Evolutionary conservation across 2,113 vertebrate species (phyloP).

Genomic region (Antigone vipio): DNA sequence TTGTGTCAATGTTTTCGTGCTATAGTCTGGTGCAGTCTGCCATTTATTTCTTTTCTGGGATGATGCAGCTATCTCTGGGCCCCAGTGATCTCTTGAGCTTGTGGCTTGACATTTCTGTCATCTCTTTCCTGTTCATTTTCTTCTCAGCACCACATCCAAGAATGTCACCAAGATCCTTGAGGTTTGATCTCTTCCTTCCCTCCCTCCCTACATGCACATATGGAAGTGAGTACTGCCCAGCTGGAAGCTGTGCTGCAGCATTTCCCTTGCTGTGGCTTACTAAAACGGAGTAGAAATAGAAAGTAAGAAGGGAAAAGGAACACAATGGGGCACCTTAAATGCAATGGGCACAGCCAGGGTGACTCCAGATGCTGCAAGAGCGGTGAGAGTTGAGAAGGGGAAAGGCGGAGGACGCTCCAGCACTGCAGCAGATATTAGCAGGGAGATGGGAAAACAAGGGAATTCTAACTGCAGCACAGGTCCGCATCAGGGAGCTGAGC

Average conservation of each 20-base stretch:
- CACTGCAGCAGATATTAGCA: background rate
- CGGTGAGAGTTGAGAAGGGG: background rate
- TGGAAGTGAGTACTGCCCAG: background rate
- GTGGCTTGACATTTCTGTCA: conserved; percentile 29
- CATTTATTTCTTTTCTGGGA: background rate
- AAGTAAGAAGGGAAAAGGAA: background rate
- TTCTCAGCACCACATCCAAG: background rate
- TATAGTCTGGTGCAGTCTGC: background rate
- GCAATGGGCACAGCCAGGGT: background rate
- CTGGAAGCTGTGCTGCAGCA: background rate
- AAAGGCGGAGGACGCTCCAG: background rate
- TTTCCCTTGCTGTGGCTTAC: background rate
- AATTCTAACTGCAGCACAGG: background rate
- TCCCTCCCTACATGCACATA: background rate
- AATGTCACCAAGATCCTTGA: background rate
- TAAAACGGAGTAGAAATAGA: background rate
- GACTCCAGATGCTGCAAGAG: background rate
- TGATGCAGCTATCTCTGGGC: conserved; percentile 15
- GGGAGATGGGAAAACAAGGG: background rate
- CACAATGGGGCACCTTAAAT: background rate
- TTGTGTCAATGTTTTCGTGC: conserved; percentile 22
- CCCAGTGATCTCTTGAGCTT: background rate
- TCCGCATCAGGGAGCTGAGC: background rate
- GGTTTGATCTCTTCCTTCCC: background rate
- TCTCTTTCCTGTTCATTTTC: background rate